Evolutionary conservation across 1,140 invertebrate genomes (phyloP), one percentile per base, ranked within the genome.

Genomic region (Cotesia chilonis): DNA sequence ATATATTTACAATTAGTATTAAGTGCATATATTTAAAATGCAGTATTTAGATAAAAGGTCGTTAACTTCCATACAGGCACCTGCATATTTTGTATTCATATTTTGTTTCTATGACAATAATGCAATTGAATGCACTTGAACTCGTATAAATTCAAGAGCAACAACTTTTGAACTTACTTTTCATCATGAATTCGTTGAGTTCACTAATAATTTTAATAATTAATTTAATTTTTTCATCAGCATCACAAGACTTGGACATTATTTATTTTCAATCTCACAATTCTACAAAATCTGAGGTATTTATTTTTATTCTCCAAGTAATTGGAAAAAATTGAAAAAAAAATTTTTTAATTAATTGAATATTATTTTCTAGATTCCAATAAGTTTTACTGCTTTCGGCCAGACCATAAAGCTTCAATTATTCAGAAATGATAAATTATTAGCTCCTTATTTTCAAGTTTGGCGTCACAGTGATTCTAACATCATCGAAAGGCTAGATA

Each of bases 361-460:
- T n/a, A 36, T 47, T 57, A 36, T 60, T 70, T 79, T 80, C 3
- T 76, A 86, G 83, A 76, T 85, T 52, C 83, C 82, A 0, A 36
- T 86, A 59, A 80, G 65, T 66, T 85, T 86, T 59, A 79, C 77
- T 17, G 83, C 77, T 2, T 85, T 85, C 36, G 83, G 82, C 1
- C 79, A 77, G 51, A 78, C 72, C 7, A 78, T 89, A 5, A 73
- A 86, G 55, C 78, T 89, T 47, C 82, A 78, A 73, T 74, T 90
- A 41, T 83, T 78, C 66, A 84, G 80, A 74, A 90, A 90, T 71
- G 77, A 83, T n/a, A 85, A 83, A 37, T 82, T 90, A 12, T 36
- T 86, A 28, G 74, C 86, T 3, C 77, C 85, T 0, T 75, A 80
- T 52, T 88, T 90, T 70, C 85, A 88, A 83, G 80, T 88, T 4